phyloP scores from a whole-genome alignment of 2,113 vertebrate genomes.

The Antechinus stuartii region DNA sequence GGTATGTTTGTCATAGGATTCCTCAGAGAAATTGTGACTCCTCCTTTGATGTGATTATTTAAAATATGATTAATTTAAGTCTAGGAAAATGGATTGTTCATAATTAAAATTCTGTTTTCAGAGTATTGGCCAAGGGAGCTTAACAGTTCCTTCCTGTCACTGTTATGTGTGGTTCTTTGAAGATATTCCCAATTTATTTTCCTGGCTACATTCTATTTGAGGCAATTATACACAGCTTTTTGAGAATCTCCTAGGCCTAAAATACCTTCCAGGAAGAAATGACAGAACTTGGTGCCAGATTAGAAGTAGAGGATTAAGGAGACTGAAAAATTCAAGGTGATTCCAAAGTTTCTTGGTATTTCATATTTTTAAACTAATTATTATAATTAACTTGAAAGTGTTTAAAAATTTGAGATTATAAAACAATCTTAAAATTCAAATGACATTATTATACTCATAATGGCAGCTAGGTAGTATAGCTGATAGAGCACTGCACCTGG shows the following conservation, averaged over 20 bases:
- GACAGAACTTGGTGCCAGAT: background rate
- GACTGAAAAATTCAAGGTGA: background rate
- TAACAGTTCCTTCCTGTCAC: background rate
- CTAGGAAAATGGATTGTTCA: background rate
- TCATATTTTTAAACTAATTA: background rate
- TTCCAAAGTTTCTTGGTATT: background rate
- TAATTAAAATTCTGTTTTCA: background rate
- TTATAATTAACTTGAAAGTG: conserved; percentile 30
- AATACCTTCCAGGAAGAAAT: background rate
- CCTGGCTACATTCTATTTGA: background rate
- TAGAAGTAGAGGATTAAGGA: background rate
- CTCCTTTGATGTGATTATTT: background rate
- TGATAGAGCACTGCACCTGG: background rate
- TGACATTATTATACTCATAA: background rate
- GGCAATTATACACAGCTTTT: background rate
- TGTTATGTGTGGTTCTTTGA: background rate
- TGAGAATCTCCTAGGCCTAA: background rate
- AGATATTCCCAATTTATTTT: background rate
- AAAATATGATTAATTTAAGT: background rate
- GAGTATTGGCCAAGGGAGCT: background rate
- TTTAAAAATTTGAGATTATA: background rate
- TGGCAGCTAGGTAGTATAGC: background rate
- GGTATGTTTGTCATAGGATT: background rate
- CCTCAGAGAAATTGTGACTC: background rate
- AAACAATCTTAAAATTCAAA: conserved; percentile 45